Percentiles rank a stretch among this genome's conserved stretches.
Conservation (phyloP, 2,797 vertebrate genomes). For the Sebastes dallii region DNA sequence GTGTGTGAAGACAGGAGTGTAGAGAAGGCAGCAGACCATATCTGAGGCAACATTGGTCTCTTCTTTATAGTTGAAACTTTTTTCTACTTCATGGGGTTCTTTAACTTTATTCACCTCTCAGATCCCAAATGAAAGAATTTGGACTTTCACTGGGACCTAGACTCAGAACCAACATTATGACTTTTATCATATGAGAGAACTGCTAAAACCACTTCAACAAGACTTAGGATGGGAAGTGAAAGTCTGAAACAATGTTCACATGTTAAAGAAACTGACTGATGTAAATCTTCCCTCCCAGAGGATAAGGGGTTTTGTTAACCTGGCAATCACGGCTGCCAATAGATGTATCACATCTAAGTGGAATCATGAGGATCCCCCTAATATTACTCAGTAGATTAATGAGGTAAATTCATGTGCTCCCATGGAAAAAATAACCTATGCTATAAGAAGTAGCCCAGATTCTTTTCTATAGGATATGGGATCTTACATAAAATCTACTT, state of each 20-base stretch:
- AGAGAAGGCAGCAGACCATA: slow-evolving; percentile 67
- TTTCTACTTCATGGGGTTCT: slow-evolving; percentile 53
- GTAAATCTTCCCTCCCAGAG: no score
- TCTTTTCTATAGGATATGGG: no score
- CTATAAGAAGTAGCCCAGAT: no score
- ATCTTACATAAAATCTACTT: no score
- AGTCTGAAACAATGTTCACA: background rate
- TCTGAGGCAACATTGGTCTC: slow-evolving; percentile 55
- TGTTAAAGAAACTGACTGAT: background rate
- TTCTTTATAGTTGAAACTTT: slow-evolving; percentile 62
- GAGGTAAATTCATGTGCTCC: no score
- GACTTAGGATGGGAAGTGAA: background rate
- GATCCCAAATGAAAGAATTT: slow-evolving; percentile 27
- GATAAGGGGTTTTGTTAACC: no score
- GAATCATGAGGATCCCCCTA: no score
- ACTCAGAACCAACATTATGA: slow-evolving; percentile 25
- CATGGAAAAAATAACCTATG: no score
- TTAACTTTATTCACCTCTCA: slow-evolving; percentile 52
- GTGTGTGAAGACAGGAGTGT: slow-evolving; percentile 62
- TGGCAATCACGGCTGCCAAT: no score
- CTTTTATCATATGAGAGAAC: background rate
- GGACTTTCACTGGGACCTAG: slow-evolving; percentile 9
- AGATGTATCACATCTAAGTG: no score
- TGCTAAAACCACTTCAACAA: background rate
- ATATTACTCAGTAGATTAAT: no score